Percentiles rank a stretch among this genome's conserved stretches.
Evolutionary conservation across 2,113 vertebrate species (phyloP).

Genomic region (Lampris incognitus): DNA sequence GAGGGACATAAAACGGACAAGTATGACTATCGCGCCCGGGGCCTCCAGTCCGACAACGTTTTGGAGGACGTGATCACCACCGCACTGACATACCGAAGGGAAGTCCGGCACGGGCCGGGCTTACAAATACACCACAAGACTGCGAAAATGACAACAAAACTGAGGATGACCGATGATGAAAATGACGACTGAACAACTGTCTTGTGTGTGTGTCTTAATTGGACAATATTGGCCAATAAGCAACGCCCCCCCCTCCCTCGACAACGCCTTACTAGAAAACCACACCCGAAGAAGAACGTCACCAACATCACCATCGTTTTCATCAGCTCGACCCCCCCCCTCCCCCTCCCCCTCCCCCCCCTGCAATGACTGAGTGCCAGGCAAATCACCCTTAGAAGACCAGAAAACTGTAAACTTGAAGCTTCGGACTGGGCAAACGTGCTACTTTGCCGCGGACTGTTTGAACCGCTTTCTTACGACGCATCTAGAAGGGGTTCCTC

Average conservation of each 20-base stretch:
- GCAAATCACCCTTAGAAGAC: slow-evolving; percentile 79
- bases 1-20: slow-evolving; percentile 43
- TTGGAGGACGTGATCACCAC: slow-evolving; percentile 30
- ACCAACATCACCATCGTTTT: slow-evolving; percentile 53
- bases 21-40: slow-evolving; percentile 50
- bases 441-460: slow-evolving; percentile 85
- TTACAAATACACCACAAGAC: slow-evolving; percentile 71
- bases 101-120: slow-evolving; percentile 88
- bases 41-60: slow-evolving; percentile 32
- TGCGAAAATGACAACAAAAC: slow-evolving; percentile 45
- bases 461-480: slow-evolving; percentile 83
- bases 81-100: slow-evolving; percentile 50
- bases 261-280: slow-evolving; percentile 71
- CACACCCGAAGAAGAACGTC: too few species aligned
- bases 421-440: slow-evolving; percentile 77
- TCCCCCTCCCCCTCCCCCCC: slow-evolving; percentile 79
- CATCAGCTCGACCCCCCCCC: slow-evolving; percentile 56
- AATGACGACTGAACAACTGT: slow-evolving; percentile 38
- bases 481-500: slow-evolving; percentile 79
- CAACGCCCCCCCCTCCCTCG: slow-evolving; percentile 44
- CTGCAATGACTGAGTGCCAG: slow-evolving; percentile 78
- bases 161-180: slow-evolving; percentile 50
- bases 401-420: slow-evolving; percentile 86
- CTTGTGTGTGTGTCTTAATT: slow-evolving; percentile 43
- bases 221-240: slow-evolving; percentile 53